phyloP scores from a whole-genome alignment of 2,113 vertebrate species.

The Aleadryas rufinucha region DNA sequence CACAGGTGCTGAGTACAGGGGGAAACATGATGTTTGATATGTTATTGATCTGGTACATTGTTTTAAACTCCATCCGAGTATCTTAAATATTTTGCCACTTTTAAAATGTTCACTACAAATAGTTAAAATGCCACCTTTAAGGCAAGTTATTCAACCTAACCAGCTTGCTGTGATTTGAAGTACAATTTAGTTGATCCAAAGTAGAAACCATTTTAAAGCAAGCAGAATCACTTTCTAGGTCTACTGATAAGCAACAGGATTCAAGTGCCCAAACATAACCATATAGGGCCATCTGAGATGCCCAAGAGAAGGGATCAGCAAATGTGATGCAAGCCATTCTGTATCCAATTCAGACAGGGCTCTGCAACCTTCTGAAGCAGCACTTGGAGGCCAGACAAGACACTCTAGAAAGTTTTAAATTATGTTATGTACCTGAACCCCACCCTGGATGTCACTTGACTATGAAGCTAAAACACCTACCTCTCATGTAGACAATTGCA shows the following conservation, averaged over 20 bases:
- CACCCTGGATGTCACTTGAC: neutral
- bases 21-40: neutral
- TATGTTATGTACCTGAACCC: neutral
- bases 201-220: neutral
- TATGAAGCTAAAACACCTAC: neutral
- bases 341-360: neutral
- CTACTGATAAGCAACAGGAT: neutral
- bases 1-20: neutral
- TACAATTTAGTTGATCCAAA: neutral
- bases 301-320: neutral
- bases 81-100: neutral
- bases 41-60: neutral
- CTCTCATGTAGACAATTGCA: neutral
- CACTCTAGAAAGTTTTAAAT: neutral
- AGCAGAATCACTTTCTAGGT: neutral
- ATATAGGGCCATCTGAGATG: neutral
- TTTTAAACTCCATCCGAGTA: neutral
- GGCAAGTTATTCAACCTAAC: neutral
- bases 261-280: neutral
- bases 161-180: neutral
- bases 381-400: neutral
- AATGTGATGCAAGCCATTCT: neutral
- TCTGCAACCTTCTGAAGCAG: neutral
- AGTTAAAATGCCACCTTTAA: neutral
- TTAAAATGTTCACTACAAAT: neutral